Evolutionary conservation across 2,797 vertebrate genomes (phyloP), one percentile per base, ranked within the genome.

Genomic region (Enteromius radiatus): DNA sequence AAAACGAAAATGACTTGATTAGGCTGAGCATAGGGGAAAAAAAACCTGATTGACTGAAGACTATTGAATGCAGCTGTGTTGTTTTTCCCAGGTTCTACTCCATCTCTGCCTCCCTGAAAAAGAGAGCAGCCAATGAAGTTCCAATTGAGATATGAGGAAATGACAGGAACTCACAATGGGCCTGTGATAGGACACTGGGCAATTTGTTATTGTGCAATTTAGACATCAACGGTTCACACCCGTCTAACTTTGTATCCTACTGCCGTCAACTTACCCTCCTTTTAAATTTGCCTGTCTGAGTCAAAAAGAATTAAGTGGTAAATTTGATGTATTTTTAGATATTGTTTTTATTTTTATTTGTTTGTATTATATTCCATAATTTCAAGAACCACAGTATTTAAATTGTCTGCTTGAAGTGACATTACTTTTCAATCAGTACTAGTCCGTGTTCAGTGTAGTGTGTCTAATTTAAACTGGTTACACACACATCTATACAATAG

Each of bases 41-140:
- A 11, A 8, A 5, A 6, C n/a, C 15, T 49, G 23, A 71, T 26
- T 71, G 78, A 70, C 68, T 61, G 19, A 71, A 73, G 38, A 33
- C 23, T 78, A 64, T 26, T 77, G 17, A 76, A n/a, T 64, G 21
- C 5, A 83, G 21, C 65, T 17, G 52, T 70, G 14, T 65, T 38
- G 67, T 59, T 87, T 67, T 68, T 38, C 56, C 49, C 88, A 94
- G 94, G 88, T 91, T 94, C 63, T 92, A 92, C 84, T 85, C 92
- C 47, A 91, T 94, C 86, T 89, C 93, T 5, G 89, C 90, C 68
- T 84, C 91, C 0, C 49, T 93, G 41, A 93, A 92, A 86, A 87
- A 91, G 26, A 56, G 54, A 21, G 9, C 88, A 76, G 84, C 87
- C 84, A 91, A 90, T 81, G 92, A 93, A 41, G 82, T 89, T 88